phyloP scores from a whole-genome alignment of 2,888 invertebrate species.

The Nephrotoma appendiculata region DNA sequence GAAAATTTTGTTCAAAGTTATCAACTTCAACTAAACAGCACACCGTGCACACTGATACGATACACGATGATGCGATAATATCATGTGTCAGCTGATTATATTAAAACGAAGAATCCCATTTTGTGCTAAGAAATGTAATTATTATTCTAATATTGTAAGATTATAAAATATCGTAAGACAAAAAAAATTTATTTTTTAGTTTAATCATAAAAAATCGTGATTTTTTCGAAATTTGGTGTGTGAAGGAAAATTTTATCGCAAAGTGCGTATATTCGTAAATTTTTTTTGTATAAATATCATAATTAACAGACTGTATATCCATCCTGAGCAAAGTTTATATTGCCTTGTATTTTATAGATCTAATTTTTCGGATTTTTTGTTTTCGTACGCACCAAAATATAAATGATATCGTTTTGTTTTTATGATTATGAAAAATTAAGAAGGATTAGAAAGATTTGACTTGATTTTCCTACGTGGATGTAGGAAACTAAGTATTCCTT shows the following conservation, averaged over 20 bases:
- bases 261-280: background rate
- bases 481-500: background rate
- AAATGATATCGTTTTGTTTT: background rate
- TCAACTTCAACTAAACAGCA: background rate
- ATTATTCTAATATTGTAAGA: background rate
- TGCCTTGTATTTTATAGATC: background rate
- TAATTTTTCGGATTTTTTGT: background rate
- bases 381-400: background rate
- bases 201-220: background rate
- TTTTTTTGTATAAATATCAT: background rate
- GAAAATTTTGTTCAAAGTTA: background rate
- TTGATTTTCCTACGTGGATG: background rate
- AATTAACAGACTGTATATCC: background rate
- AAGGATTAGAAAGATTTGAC: conserved; percentile 3
- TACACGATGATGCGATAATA: background rate
- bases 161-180: background rate
- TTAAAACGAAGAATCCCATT: background rate
- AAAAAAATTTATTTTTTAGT: background rate
- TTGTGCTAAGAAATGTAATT: background rate
- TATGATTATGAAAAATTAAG: conserved; percentile 3
- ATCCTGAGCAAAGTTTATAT: background rate
- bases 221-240: background rate
- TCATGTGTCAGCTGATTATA: conserved; percentile 4
- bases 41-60: background rate
- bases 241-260: background rate